Conservation (phyloP, 2,797 vertebrate species). For the Menidia menidia region DNA sequence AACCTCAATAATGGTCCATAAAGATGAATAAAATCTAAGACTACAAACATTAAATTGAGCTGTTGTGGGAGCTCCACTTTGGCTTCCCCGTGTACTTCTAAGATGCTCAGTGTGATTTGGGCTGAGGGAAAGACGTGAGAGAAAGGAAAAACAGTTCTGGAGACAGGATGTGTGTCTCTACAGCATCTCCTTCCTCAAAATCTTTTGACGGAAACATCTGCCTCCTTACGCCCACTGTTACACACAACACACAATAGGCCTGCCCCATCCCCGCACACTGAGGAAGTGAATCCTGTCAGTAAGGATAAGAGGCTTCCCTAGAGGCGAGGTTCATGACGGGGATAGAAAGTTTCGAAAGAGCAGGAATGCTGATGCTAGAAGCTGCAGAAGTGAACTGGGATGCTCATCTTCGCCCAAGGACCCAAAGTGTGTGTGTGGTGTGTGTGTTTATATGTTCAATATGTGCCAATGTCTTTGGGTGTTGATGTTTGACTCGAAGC, state of each 20-base stretch:
- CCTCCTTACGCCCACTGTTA: constrained; percentile 66
- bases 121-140: constrained; percentile 46
- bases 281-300: constrained; percentile 83
- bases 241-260: constrained; percentile 76
- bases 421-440: constrained; percentile 23
- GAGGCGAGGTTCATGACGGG: constrained; percentile 67
- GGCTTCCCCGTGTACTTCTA: constrained; percentile 36
- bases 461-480: constrained; percentile 20
- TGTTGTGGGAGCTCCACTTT: constrained; percentile 54
- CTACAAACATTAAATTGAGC: constrained; percentile 43
- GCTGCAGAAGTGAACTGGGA: constrained; percentile 54
- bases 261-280: constrained; percentile 45
- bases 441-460: constrained; percentile 1
- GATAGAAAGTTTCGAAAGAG: constrained; percentile 64
- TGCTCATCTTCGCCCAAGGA: constrained; percentile 60
- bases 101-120: constrained; percentile 31
- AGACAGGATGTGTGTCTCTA: constrained; percentile 77
- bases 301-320: constrained; percentile 72
- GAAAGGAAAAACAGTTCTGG: constrained; percentile 56
- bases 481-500: constrained; percentile 20
- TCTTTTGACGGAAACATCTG: constrained; percentile 85
- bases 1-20: constrained; percentile 35
- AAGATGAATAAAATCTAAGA: constrained; percentile 58
- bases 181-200: constrained; percentile 80
- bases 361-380: constrained; percentile 70